Percentiles rank a stretch among this genome's conserved stretches.
These are phyloP conservation scores for Lucilia sericata DNA, from an alignment of 1,140 invertebrate species.

Conservation along the genomic window DNA sequence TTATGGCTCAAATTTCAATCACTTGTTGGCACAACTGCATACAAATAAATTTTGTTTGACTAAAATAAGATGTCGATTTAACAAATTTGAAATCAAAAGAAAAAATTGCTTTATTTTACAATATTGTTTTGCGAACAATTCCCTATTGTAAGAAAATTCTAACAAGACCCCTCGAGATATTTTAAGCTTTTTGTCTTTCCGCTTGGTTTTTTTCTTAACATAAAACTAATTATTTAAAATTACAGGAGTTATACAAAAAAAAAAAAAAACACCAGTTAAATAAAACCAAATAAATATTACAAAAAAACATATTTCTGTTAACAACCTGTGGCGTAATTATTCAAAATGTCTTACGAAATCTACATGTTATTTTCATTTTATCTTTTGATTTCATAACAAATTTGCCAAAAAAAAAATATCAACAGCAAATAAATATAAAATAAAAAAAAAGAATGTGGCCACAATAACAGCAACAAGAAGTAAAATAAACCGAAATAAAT, in stretches of 20 bases:
- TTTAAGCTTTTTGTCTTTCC: not conserved
- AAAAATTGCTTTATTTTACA: not conserved
- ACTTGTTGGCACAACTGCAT: not conserved
- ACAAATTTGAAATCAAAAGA: not conserved
- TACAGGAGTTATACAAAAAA: not conserved
- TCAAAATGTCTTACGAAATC: slow-evolving; percentile 40
- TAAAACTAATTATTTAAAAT: not conserved
- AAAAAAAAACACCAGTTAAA: not conserved
- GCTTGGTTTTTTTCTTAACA: not conserved
- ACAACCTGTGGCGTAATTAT: slow-evolving; percentile 39
- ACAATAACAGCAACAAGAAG: not conserved
- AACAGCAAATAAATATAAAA: not conserved
- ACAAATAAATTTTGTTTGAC: not conserved
- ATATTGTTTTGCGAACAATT: not conserved
- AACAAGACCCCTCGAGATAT: slow-evolving; percentile 12
- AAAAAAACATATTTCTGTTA: not conserved
- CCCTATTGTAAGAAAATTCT: slow-evolving; percentile 1
- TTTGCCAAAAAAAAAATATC: slow-evolving; percentile 15
- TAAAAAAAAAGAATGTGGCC: not conserved
- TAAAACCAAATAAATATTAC: not conserved
- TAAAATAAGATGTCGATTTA: not conserved
- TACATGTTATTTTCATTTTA: slow-evolving; percentile 2
- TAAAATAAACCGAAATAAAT: not conserved
- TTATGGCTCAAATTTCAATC: no score
- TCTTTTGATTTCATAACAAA: slow-evolving; percentile 32